Base-by-base conservation (phyloP, 2,888 invertebrate species). In the Cheilosia urbana region DNA sequence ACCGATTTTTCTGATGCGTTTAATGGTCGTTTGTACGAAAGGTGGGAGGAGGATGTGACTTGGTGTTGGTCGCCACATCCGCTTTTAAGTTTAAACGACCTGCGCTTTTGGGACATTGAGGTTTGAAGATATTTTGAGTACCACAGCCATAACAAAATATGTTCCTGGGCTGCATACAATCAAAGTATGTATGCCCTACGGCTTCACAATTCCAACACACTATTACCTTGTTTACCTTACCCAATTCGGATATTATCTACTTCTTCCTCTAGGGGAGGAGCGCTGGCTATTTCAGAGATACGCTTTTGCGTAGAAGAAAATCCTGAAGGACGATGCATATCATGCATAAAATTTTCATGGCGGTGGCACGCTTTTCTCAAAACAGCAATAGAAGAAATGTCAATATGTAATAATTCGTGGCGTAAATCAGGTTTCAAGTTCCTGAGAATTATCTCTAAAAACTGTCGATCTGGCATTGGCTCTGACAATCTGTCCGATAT, bases 61-160 rank as follows among this genome's bases (percentile, higher is more conserved):
- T 11, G 40, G 40, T 58, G 57, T 34, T 34, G 34, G 3, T 57
- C 11, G 19, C 30, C 73, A 15, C 63, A 55, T 57, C 45, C 55
- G 34, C 13, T 47, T 63, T 57, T 5, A 21, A 73, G 73, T 75
- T 75, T 75, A 19, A 45, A 47, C 42, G 15, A 4, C 9, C 4
- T 6, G 49, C 24, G 37, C 65, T 60, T 6, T 66, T 76, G 9
- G 40, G 13, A 66, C 66, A 76, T 40, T 40, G 57, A 7, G 58
- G 76, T 4, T 76, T 76, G 17, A 58, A 73, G 0, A 55, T 34
- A 34, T 75, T 47, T 9, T 21, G 21, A 1, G 73, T 21, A 51
- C 58, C 75, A 27, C 55, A 55, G 0, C 55, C 55, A 4, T 55
- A 55, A 55, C 55, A 34, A 11, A 55, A 55, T 0, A 55, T 21